A percentile compares a stretch with the other conserved stretches of the same genome.
Conservation (phyloP, 2,888 invertebrate genomes). For the Galeopsomyia nigrocyanea region DNA sequence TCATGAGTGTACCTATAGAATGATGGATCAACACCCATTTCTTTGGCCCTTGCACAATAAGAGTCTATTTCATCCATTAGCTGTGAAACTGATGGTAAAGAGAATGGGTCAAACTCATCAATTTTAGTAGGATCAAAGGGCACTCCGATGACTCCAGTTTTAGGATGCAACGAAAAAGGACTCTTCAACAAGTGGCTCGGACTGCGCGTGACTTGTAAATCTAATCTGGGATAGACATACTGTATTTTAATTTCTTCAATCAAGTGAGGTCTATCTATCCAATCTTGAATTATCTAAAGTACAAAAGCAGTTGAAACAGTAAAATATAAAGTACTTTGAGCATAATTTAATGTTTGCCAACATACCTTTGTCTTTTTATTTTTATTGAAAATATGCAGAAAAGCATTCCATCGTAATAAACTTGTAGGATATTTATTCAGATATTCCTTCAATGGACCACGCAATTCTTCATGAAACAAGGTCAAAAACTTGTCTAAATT, state of each 20-base stretch:
- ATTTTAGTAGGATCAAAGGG: background rate
- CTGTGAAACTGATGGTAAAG: conserved; percentile 81
- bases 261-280: background rate
- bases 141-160: background rate
- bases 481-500: background rate
- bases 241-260: conserved; percentile 3
- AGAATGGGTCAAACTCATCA: conserved; percentile 40
- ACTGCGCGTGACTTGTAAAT: background rate
- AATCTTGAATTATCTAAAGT: background rate
- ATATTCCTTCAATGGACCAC: background rate
- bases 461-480: background rate
- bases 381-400: background rate
- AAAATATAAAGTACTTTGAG: background rate
- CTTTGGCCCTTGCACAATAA: conserved; percentile 70
- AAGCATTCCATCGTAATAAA: background rate
- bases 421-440: background rate
- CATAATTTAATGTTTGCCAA: background rate
- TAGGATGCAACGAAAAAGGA: background rate
- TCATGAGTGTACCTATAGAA: no score
- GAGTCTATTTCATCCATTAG: conserved; percentile 72
- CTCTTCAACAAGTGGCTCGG: background rate
- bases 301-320: background rate
- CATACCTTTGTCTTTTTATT: background rate
- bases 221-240: background rate
- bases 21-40: background rate